These are phyloP conservation scores for Cyprinodon tularosa DNA, from an alignment of 2,113 vertebrate genomes.

Conservation along the genomic window DNA sequence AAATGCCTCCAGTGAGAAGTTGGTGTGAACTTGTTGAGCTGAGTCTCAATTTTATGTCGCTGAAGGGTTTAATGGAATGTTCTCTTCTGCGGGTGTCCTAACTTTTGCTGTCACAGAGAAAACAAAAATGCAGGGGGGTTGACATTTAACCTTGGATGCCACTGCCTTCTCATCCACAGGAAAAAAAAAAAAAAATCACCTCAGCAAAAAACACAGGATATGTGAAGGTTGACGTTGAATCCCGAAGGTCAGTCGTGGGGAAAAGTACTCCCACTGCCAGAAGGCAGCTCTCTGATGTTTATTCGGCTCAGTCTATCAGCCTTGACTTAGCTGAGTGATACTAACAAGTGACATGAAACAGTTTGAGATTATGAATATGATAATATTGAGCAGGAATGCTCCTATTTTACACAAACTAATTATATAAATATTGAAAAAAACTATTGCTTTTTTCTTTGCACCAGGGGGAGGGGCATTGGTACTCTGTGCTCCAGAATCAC, in stretches of 20 bases:
- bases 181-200: constrained; percentile 17
- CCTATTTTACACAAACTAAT: neutral
- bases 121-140: constrained; percentile 19
- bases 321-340: neutral
- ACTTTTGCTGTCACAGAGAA: constrained; percentile 11
- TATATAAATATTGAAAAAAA: neutral
- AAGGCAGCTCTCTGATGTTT: constrained; percentile 11
- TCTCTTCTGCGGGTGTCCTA: constrained; percentile 28
- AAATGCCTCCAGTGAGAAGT: constrained; percentile 30
- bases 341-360: neutral
- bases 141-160: constrained; percentile 50
- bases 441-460: neutral
- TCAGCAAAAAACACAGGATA: constrained; percentile 22
- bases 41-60: constrained; percentile 25
- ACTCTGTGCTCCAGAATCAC: neutral
- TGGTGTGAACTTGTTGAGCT: constrained; percentile 29
- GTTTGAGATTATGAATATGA: neutral
- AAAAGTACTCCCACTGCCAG: constrained; percentile 15
- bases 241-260: constrained; percentile 20
- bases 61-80: constrained; percentile 53
- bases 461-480: neutral
- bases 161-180: constrained; percentile 24
- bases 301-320: neutral
- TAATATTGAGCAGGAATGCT: neutral
- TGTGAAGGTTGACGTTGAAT: constrained; percentile 33